Evolutionary conservation across 1,140 invertebrate species (phyloP), one percentile per base, ranked within the genome.

Genomic region (Teleogryllus occipitalis): DNA sequence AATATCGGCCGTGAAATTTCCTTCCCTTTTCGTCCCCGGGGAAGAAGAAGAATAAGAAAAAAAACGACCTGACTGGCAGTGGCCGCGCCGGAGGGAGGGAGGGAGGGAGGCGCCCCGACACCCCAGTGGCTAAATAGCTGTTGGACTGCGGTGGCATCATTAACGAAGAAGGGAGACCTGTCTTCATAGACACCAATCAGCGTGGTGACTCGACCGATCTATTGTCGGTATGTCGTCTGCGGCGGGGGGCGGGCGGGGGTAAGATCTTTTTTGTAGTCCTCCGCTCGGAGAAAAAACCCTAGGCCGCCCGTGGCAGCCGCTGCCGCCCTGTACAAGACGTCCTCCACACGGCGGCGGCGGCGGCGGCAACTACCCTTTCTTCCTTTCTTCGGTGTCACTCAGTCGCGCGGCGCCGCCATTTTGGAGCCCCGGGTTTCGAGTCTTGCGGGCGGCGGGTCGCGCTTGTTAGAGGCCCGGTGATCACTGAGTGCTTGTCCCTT

Each of bases 161-260:
- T 65, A 65, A 65, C 54, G 54, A 10, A 18, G 18, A 18, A 65
- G 54, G 54, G 54, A 65, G 54, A 65, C 54, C 54, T 65, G 54
- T 65, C 54, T 65, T 65, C 54, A 65, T 65, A 65, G 54, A 65
- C 54, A 65, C 54, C 54, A 65, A 65, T 65, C 54, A 65, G 54
- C 54, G 54, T 2, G 54, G 54, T 65, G 54, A 65, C 54, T 65
- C 54, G 18, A 65, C 54, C 54, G 54, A 65, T 65, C 54, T 65
- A 65, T 65, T 65, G 54, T 65, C 54, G 54, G 54, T 65, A 7
- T 65, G 54, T 65, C 54, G 54, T 65, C 54, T 65, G 54, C 10
- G 18, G 54, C 54, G 54, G 27, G 27, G 27, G 1, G 27, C 27
- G 27, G 27, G 27, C 1, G 27, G 27, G 54, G 54, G 54, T 65